Evolutionary conservation across 2,888 invertebrate genomes (phyloP), one percentile per base, ranked within the genome.

Genomic region (Timema cristinae): DNA sequence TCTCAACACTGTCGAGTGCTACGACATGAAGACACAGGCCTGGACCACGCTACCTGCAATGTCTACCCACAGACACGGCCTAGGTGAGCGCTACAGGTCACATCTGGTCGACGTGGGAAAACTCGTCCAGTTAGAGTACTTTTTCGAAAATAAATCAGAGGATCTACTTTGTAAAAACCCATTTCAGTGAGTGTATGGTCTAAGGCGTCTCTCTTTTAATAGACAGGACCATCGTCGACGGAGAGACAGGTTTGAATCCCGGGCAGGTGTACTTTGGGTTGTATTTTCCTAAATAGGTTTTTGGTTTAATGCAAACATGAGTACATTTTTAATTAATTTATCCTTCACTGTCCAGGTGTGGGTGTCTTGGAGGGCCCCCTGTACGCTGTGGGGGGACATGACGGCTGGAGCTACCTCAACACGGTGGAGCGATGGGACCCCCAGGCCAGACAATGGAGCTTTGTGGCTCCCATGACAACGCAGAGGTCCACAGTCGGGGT

Each of bases 401-500:
- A 97, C 82, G 97, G 95, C 16, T 95, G 95, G 95, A 95, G 95
- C 79, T 97, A 96, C 81, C 86, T 97, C 66, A 95, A 94, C 81
- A 94, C 95, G 0, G 97, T 96, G 0, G 97, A 97, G 84, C 85
- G 90, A 82, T 97, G 95, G 93, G 96, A 97, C 84, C 94, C 96
- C 11, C 87, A 90, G 73, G 90, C 94, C 2, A 88, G 93, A 73
- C 89, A 91, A 73, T 97, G 97, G 97, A 93, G 91, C 77, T 92
- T 91, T 79, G 94, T 97, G 73, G 90, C 94, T 6, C 90, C 95
- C 4, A 96, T 97, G 96, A 89, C 90, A 73, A 91, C 91, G 73
- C 92, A 94, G 80, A 87, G 97, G 68, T 93, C 92, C 77, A 95
- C 96, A 16, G 95, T 95, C 74, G 97, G 96, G 51, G 94, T n/a